Base-by-base conservation (phyloP, 2,888 invertebrate genomes). In the Drosophila formosana region DNA sequence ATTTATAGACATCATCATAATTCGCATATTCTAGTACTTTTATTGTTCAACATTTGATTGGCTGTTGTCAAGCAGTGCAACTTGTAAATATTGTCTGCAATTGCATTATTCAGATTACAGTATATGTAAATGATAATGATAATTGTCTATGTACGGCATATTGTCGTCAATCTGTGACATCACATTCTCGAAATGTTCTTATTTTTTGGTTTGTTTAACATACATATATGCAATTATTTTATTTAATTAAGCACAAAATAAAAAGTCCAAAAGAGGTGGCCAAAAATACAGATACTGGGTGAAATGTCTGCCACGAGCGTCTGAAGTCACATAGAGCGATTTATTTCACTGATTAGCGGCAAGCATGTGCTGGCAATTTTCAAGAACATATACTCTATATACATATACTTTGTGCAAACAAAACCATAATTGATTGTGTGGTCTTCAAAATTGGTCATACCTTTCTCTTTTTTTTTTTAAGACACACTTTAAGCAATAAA, bases 241-340 rank as follows among this genome's bases (percentile, higher is more conserved):
- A 28, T 28, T 39, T 39, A 13, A 23, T 13, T 34, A 25, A 39
- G 47, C 23, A 8, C 49, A 65, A 34, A 66, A 63, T 41, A 52
- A 26, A 26, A 41, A 63, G 50, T 39, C 34, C 1, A 62, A 62
- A 65, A 66, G 66, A 71, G 50, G 61, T 66, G 61, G 23, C 66
- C 61, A 50, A 64, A 71, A 55, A 64, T 55, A 70, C 41, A 45
- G 46, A 60, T 60, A 63, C 60, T 47, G 50, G 68, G 49, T 60
- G 34, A 30, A 65, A 43, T 66, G 65, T 26, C 56, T 66, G 81
- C 64, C 83, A 83, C 83, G 67, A 76, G 71, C 53, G 56, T 45
- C 71, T 53, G 23, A 51, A 69, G 76, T 82, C 82, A 80, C 82
- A 70, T 75, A 72, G 55, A 43, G 45, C 28, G 39, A 60, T 56